Evolutionary conservation across 2,113 vertebrate species (phyloP), one percentile per base, ranked within the genome.

Genomic region (Pardalotus punctatus): DNA sequence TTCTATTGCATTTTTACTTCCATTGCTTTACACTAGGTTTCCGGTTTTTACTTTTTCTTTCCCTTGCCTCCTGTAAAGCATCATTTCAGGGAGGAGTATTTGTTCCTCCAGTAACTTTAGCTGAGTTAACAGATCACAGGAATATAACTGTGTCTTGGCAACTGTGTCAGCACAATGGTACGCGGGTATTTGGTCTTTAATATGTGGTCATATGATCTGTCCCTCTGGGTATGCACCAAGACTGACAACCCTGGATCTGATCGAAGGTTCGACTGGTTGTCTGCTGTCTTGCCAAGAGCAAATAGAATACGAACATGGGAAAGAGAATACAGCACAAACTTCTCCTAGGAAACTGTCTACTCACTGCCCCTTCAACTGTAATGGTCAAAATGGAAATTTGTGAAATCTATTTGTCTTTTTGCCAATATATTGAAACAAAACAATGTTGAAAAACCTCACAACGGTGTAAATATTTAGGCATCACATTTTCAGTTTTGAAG

Each of bases 371-470:
- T 88, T 64, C 16, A 56, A 11, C 15, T 27, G 5, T 23, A 60
- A 29, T 14, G 5, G 22, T 57, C 36, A 73, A 64, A 95, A 51
- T 31, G 31, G 36, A 89, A 88, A 65, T 61, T 54, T 61, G 4
- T 81, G 36, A 73, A 89, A 81, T 12, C 2, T 48, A 27, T 25
- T 35, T 76, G 29, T 27, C 28, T 57, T 79, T 11, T 36, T 81
- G 22, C 8, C 42, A 62, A n/a, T 10, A 24, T 35, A 53, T 22
- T 35, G 29, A 81, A 86, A 62, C 8, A 71, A 93, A 81, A 35
- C 10, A 77, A 53, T 0, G 22, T 0, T 17, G 2, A 48, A 42
- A 71, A 70, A 8, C 0, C 0, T 6, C 19, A 24, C 24, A 70
- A 2, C 0, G 0, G 3, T n/a, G 15, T 33, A 69, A 45, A 56